These are phyloP conservation scores for Opisthocomus hoazin DNA, from an alignment of 2,113 vertebrate species.

Conservation along the genomic window DNA sequence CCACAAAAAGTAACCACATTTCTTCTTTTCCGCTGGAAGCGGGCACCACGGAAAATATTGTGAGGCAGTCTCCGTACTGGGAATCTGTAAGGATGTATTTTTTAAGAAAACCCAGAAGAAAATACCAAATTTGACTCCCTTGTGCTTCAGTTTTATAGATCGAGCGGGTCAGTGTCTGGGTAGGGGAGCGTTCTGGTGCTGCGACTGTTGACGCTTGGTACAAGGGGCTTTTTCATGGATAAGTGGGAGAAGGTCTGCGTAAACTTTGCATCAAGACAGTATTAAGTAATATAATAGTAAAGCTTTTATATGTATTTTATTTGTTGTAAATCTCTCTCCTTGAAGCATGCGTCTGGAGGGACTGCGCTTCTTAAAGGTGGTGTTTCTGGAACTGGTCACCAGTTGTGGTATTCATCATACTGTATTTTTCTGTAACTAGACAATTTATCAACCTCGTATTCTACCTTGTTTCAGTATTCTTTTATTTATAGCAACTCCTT, in stretches of 20 bases:
- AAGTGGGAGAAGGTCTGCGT: background rate
- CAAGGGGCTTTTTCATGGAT: too few relatives aligned
- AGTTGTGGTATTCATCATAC: background rate
- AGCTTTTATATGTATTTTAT: background rate
- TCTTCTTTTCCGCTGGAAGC: background rate
- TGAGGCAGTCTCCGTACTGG: background rate
- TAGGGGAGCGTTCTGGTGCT: background rate
- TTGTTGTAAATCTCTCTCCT: background rate
- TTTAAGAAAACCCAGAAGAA: background rate
- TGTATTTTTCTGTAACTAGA: background rate
- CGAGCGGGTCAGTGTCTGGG: background rate
- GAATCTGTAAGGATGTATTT: background rate
- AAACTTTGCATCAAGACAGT: background rate
- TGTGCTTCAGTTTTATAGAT: background rate
- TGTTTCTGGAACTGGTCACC: background rate
- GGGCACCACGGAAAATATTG: background rate
- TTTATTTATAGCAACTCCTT: background rate
- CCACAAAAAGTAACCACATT: background rate
- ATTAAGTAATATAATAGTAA: background rate
- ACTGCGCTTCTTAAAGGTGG: background rate
- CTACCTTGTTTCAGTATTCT: background rate
- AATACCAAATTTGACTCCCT: background rate
- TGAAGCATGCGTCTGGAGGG: background rate
- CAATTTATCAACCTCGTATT: background rate
- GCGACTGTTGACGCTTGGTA: background rate